Evolutionary conservation across 2,797 vertebrate species (phyloP).

Genomic region (Danio albolineatus): DNA sequence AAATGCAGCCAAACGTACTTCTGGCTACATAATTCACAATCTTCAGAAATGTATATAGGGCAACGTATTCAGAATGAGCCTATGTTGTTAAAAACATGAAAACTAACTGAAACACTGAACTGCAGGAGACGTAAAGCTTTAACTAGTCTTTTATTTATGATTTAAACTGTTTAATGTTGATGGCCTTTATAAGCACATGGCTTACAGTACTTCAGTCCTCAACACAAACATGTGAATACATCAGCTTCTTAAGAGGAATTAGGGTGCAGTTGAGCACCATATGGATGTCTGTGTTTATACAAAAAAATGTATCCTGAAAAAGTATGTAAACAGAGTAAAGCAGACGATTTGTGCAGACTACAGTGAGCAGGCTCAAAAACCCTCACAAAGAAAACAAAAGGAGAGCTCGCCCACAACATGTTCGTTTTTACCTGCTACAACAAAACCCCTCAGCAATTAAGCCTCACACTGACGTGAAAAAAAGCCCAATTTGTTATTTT

Average conservation of each 20-base stretch:
- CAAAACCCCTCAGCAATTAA: conserved; percentile 53
- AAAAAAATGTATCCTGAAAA: conserved; percentile 61
- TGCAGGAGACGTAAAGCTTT: too few species aligned
- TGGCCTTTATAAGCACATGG: background rate
- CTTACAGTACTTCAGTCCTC: background rate
- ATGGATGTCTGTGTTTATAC: conserved; percentile 59
- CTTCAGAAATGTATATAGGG: too few species aligned
- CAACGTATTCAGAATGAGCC: too few species aligned
- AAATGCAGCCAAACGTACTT: too few species aligned
- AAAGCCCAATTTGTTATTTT: conserved; percentile 20
- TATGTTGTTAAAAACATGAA: too few species aligned
- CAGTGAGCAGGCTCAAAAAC: conserved; percentile 57
- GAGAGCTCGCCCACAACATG: conserved; percentile 54
- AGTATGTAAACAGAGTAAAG: conserved; percentile 71
- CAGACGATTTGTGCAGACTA: conserved; percentile 54
- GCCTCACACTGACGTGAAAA: conserved; percentile 24
- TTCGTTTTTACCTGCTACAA: conserved; percentile 49
- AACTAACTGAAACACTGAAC: too few species aligned
- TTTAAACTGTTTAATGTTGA: background rate
- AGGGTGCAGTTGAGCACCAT: conserved; percentile 22
- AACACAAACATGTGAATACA: conserved; percentile 22
- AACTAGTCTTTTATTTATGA: too few species aligned
- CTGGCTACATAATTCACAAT: too few species aligned
- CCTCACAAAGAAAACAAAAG: conserved; percentile 60
- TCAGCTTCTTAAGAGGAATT: conserved; percentile 20